These are phyloP conservation scores for Acanthosepion lycidas DNA, from an alignment of 2,888 invertebrate species.

Conservation along the genomic window DNA sequence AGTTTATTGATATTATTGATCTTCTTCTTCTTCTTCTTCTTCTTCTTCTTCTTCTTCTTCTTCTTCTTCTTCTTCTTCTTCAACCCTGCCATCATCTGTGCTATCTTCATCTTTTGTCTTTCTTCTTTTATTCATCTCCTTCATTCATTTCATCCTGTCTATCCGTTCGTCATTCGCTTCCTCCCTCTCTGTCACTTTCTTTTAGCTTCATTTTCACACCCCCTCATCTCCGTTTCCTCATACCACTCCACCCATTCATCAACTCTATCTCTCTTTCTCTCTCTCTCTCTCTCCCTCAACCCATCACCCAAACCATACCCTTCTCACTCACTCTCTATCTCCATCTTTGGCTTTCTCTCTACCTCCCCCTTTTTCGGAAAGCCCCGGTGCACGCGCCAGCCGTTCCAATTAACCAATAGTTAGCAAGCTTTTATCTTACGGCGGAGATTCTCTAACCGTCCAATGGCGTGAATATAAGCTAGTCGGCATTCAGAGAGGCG, in stretches of 20 bases:
- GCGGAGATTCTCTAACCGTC: conserved; percentile 38
- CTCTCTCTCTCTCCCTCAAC: background rate
- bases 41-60: background rate
- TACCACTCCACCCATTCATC: background rate
- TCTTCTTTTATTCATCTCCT: background rate
- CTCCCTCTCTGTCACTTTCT: background rate
- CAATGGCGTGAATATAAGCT: conserved; percentile 44
- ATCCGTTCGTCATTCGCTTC: background rate
- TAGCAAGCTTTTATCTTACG: conserved; percentile 48
- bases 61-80: background rate
- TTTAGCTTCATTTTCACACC: background rate
- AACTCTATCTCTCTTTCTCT: conserved; percentile 34
- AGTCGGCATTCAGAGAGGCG: conserved; percentile 37
- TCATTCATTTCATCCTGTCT: background rate
- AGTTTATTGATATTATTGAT: background rate
- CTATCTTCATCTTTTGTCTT: background rate
- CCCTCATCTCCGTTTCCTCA: background rate
- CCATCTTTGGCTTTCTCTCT: background rate
- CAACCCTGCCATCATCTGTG: background rate
- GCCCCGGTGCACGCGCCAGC: conserved; percentile 38
- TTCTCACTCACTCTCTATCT: background rate
- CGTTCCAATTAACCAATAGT: conserved; percentile 47
- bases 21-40: background rate
- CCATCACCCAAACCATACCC: background rate
- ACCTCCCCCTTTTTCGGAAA: conserved; percentile 25